Evolutionary conservation across 2,797 vertebrate genomes (phyloP).

Genomic region (Coilia nasus): DNA sequence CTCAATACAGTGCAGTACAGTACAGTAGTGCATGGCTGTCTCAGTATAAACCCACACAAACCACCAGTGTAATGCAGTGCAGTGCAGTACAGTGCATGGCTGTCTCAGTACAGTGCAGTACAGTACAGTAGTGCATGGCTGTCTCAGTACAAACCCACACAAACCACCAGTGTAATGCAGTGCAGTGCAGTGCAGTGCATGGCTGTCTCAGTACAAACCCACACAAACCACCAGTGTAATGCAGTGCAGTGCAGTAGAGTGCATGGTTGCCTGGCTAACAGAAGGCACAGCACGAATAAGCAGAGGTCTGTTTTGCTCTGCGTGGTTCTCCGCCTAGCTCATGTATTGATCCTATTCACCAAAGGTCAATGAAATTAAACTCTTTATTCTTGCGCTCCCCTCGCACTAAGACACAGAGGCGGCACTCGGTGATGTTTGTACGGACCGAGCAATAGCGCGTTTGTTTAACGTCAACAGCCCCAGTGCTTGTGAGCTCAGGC

Average conservation of each 20-base stretch:
- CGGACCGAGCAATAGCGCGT: neutral
- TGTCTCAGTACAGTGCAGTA: too few species aligned
- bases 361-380: conserved; percentile 25
- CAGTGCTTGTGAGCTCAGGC: neutral
- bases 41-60: too few species aligned
- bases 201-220: too few species aligned
- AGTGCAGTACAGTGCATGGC: too few species aligned
- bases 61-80: too few species aligned
- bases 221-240: too few species aligned
- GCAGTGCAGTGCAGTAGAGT: neutral
- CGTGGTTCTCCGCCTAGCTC: neutral
- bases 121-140: too few species aligned
- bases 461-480: neutral
- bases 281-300: neutral
- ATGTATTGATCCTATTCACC: conserved; percentile 7
- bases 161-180: too few species aligned
- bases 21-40: too few species aligned
- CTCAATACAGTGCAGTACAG: too few species aligned
- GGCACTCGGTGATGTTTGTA: neutral
- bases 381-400: neutral
- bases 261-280: neutral
- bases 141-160: too few species aligned
- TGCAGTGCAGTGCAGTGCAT: too few species aligned
- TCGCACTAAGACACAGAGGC: neutral
- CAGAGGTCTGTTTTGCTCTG: neutral